Percentiles rank a stretch among this genome's conserved stretches.
phyloP scores from a whole-genome alignment of 1,140 invertebrate species.

The Proales similis region DNA sequence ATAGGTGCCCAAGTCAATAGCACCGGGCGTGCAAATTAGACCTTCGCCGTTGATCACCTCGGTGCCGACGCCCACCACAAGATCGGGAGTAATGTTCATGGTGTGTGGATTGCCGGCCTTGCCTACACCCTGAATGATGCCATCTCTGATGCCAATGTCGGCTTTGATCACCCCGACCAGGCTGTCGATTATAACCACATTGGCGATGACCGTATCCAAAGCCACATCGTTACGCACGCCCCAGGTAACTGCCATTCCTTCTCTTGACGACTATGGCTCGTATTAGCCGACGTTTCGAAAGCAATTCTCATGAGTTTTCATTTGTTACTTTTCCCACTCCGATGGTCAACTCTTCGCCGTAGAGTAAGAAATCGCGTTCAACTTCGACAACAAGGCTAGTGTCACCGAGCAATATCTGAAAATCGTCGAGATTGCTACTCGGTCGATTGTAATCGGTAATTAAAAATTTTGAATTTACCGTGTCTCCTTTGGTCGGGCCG shows the following conservation, averaged over 20 bases:
- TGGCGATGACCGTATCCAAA: constrained; percentile 53
- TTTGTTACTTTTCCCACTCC: constrained; percentile 51
- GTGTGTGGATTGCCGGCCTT: constrained; percentile 53
- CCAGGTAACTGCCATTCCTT: constrained; percentile 51
- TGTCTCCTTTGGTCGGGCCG: constrained; percentile 50
- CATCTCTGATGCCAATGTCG: constrained; percentile 52
- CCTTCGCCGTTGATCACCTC: constrained; percentile 52
- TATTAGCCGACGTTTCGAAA: neutral
- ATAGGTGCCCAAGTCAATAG: constrained; percentile 48
- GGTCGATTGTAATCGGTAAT: neutral
- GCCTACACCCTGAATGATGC: constrained; percentile 49
- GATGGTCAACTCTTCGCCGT: constrained; percentile 53
- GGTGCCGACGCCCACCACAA: constrained; percentile 49
- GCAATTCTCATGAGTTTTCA: neutral
- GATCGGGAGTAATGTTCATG: constrained; percentile 43
- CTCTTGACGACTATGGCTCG: constrained; percentile 45
- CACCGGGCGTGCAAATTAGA: constrained; percentile 50
- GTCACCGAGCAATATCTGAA: constrained; percentile 48
- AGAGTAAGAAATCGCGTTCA: constrained; percentile 48
- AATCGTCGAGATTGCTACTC: neutral
- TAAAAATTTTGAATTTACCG: constrained; percentile 40
- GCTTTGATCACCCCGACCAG: constrained; percentile 50
- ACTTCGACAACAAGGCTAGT: constrained; percentile 49
- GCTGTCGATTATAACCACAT: constrained; percentile 50
- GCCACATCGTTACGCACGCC: constrained; percentile 41